phyloP scores from a whole-genome alignment of 1,140 invertebrate genomes.

The Heliconius himera region DNA sequence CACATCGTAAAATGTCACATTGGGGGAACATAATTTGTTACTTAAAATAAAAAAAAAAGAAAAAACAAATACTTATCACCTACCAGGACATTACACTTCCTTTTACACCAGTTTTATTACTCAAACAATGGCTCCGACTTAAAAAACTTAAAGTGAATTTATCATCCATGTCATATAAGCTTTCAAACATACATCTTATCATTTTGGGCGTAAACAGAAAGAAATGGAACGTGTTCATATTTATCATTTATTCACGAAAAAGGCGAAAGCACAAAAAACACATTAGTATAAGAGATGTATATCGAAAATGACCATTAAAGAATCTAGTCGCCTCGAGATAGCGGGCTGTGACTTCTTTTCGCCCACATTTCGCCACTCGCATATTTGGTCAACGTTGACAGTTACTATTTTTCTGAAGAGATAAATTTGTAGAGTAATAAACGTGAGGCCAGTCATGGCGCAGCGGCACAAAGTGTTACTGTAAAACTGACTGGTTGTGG shows the following conservation, averaged over 20 bases:
- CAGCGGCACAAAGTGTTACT: too few species aligned
- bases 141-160: not conserved
- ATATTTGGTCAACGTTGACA: constrained; percentile 21
- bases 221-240: constrained; percentile 10
- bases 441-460: too few species aligned
- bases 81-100: constrained; percentile 14
- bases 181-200: not conserved
- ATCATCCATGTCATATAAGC: not conserved
- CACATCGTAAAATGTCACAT: not conserved
- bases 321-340: constrained; percentile 26
- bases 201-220: constrained; percentile 21
- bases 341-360: constrained; percentile 29
- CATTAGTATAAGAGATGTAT: constrained; percentile 16
- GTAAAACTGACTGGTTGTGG: too few species aligned
- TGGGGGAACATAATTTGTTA: not conserved
- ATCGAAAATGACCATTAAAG: constrained; percentile 22
- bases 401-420: constrained; percentile 9
- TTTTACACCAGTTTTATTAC: not conserved
- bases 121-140: not conserved
- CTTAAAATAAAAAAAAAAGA: not conserved
- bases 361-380: constrained; percentile 28
- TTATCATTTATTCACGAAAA: constrained; percentile 20
- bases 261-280: constrained; percentile 27
- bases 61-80: constrained; percentile 3
- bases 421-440: not conserved